Conservation (phyloP, 2,888 invertebrate species). For the Platynereis dumerilii region DNA sequence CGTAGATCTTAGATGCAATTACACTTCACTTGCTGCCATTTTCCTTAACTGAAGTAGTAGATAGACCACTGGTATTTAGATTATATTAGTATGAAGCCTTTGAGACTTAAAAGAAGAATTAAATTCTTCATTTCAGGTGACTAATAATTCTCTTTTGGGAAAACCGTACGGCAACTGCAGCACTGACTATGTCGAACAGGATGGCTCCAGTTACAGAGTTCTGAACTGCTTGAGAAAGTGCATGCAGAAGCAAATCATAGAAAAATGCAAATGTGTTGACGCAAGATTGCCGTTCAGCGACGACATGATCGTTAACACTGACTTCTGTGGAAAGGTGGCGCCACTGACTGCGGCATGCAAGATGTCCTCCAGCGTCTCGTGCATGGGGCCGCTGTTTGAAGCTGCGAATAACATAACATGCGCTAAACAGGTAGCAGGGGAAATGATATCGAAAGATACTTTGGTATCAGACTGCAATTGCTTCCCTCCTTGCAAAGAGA, state of each 20-base stretch:
- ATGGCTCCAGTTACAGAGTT: neutral
- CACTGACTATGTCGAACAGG: neutral
- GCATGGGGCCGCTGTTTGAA: neutral
- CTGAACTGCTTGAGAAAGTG: slow-evolving; percentile 6
- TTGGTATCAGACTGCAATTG: neutral
- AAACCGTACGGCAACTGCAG: slow-evolving; percentile 2
- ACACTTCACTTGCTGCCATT: too few species aligned
- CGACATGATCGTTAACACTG: neutral
- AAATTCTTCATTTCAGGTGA: neutral
- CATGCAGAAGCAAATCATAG: neutral
- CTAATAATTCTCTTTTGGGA: neutral
- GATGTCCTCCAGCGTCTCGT: neutral
- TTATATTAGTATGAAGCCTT: too few species aligned
- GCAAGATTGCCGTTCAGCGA: neutral
- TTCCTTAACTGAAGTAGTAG: too few species aligned
- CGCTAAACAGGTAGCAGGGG: neutral
- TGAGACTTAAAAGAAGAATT: too few species aligned
- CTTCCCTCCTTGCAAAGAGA: neutral
- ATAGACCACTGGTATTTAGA: too few species aligned
- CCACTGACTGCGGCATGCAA: neutral
- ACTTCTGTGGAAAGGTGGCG: slow-evolving; percentile 1
- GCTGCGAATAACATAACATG: neutral
- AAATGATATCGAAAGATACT: slow-evolving; percentile 5
- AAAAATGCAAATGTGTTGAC: neutral
- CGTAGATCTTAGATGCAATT: too few species aligned